These are phyloP conservation scores for Caiman crocodilus DNA, from an alignment of 2,797 vertebrate genomes.

Conservation along the genomic window DNA sequence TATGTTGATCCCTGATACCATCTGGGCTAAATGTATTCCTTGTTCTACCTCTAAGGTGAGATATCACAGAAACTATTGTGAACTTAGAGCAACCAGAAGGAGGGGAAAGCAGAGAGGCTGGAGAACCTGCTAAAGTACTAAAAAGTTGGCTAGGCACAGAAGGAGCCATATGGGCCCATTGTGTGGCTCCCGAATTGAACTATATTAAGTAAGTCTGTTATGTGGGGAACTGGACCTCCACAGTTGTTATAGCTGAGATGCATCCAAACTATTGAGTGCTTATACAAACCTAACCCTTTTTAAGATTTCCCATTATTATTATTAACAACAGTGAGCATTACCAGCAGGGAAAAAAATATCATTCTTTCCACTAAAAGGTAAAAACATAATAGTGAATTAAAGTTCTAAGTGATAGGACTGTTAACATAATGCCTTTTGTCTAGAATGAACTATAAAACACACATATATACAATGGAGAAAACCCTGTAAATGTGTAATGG, in stretches of 20 bases:
- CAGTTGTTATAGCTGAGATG: background rate
- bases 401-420: constrained; percentile 74
- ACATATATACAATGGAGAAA: constrained; percentile 64
- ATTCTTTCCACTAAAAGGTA: constrained; percentile 59
- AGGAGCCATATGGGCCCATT: background rate
- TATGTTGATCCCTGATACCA: constrained; percentile 42
- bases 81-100: constrained; percentile 26
- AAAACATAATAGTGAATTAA: constrained; percentile 73
- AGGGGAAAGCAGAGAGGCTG: background rate
- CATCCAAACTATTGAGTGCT: background rate
- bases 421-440: constrained; percentile 78
- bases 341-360: constrained; percentile 33
- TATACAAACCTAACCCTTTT: constrained; percentile 28
- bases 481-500: constrained; percentile 74
- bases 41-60: constrained; percentile 47
- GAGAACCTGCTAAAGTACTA: background rate
- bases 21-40: background rate
- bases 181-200: background rate
- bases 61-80: background rate
- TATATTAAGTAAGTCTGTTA: constrained; percentile 18
- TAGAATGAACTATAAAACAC: constrained; percentile 72
- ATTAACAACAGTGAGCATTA: constrained; percentile 16
- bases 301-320: constrained; percentile 49
- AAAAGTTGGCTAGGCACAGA: background rate
- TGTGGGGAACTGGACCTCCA: background rate